Evolutionary conservation across 2,113 vertebrate genomes (phyloP), one percentile per base, ranked within the genome.

Genomic region (Trematocara macrostoma): DNA sequence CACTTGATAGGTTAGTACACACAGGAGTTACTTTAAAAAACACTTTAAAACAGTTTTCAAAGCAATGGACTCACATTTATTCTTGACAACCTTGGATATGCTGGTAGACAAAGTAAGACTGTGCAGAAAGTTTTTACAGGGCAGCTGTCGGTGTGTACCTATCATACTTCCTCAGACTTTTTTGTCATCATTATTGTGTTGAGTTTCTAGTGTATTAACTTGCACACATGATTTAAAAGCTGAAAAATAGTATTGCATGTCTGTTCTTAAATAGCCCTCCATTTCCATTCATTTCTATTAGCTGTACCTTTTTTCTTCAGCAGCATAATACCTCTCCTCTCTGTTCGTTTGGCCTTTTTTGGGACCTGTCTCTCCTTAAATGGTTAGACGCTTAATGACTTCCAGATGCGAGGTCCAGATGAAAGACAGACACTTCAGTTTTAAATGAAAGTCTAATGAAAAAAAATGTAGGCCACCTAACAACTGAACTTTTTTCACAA

Each of bases 391-490:
- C 89, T 76, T 95, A 96, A 96, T 94, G 83, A 84, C 84, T 90
- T 93, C 94, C 96, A 97, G 95, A 95, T 95, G 95, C 5, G 6
- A 29, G 34, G 67, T 79, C 88, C 81, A 91, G 93, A 96, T 96
- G 93, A 96, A 95, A 95, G 92, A 94, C 94, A 93, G 92, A 90
- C 84, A 61, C 89, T 84, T 84, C 81, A 76, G 56, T 88, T 91
- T 89, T 81, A 86, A 79, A 84, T 55, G 56, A 90, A 93, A 89
- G 82, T 81, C 69, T 85, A 86, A 92, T 92, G 87, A 92, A 92
- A 90, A 89, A 88, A 87, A 76, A 79, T n/a, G 31, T 78, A 84
- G 85, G 57, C 81, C 83, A 92, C 87, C 88, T 88, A 61, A 89
- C 85, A 47, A 83, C 81, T 56, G 76, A 51, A 79, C 79, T 89